Evolutionary conservation across 2,113 vertebrate genomes (phyloP), one percentile per base, ranked within the genome.

Genomic region (Pseudopipra pipra): DNA sequence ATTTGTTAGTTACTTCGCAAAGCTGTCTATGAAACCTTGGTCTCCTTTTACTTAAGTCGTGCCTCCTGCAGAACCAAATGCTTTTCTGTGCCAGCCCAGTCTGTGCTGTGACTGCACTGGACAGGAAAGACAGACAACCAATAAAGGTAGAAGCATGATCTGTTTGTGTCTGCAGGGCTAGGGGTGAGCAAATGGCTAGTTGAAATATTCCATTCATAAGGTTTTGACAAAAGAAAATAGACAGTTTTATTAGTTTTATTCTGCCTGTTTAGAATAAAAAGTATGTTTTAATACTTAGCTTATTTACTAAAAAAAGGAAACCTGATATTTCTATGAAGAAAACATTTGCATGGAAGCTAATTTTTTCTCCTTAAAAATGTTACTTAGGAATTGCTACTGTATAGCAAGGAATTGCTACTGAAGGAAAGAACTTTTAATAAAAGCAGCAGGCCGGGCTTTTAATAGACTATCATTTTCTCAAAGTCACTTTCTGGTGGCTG

Each of bases 91-190:
- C 44, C 77, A 70, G 65, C n/a, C 46, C 51, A 58, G 1, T 10
- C 66, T 74, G 27, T 49, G 28, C 54, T 5, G 1, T 77, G 63
- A 30, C 58, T 68, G 62, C 41, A 18, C 47, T 23, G n/a, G 66
- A 5, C 33, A 35, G 71, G 75, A 68, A 87, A 71, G 35, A 52
- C 1, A 0, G 41, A 41, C 49, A 56, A 3, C 21, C 0, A 0
- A 0, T 58, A 35, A 31, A 24, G 15, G 35, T 4, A 56, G n/a
- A 78, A 72, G 33, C 0, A 1, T 27, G 13, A 52, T 25, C 37
- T 75, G 25, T 46, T 43, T 20, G 54, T 33, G 61, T n/a, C 24
- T 73, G 76, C 51, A 44, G 37, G 49, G n/a, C 44, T 51, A 35
- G 27, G 33, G 39, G 25, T 54, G 31, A 54, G 52, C 7, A 6